A percentile compares a stretch with the other conserved stretches of the same genome.
Evolutionary conservation across 2,113 vertebrate species (phyloP).

Genomic region (Paracanthobrama guichenoti): DNA sequence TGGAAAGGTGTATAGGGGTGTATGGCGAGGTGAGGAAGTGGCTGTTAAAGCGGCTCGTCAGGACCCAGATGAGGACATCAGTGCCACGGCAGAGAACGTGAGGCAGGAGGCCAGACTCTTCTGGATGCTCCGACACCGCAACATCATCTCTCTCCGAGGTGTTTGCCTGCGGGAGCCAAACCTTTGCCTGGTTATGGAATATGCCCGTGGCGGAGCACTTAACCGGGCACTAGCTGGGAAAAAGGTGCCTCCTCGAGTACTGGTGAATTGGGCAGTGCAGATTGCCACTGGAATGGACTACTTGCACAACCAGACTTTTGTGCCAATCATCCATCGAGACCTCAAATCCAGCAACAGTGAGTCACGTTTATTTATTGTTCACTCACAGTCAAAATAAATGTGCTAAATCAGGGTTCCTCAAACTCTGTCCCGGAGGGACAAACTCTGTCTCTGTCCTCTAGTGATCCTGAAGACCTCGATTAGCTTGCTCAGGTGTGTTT

Average conservation of each 20-base stretch:
- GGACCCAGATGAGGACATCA: conserved; percentile 87
- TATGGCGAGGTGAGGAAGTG: conserved; percentile 82
- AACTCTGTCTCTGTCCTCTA: too few relatives aligned
- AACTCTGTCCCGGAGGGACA: too few relatives aligned
- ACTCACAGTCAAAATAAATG: background rate
- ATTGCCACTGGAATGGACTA: conserved; percentile 90
- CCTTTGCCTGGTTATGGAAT: conserved; percentile 92
- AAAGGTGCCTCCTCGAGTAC: conserved; percentile 84
- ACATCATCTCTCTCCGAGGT: conserved; percentile 85
- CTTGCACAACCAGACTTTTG: conserved; percentile 85
- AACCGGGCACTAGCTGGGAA: conserved; percentile 85
- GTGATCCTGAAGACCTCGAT: too few relatives aligned
- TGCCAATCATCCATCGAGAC: conserved; percentile 90
- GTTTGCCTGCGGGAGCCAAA: conserved; percentile 85
- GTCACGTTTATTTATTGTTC: conserved; percentile 59
- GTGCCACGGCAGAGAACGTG: conserved; percentile 83
- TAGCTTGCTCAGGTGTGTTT: too few relatives aligned
- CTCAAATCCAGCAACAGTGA: conserved; percentile 95
- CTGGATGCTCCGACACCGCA: conserved; percentile 85
- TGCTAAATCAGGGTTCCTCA: background rate
- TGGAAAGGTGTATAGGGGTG: conserved; percentile 87
- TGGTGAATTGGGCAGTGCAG: conserved; percentile 94
- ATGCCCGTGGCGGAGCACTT: conserved; percentile 85
- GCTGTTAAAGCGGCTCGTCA: conserved; percentile 88
- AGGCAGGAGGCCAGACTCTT: conserved; percentile 88